A percentile compares a stretch with the other conserved stretches of the same genome.
These are phyloP conservation scores for Megalopta genalis DNA, from an alignment of 1,140 invertebrate species.

Conservation along the genomic window DNA sequence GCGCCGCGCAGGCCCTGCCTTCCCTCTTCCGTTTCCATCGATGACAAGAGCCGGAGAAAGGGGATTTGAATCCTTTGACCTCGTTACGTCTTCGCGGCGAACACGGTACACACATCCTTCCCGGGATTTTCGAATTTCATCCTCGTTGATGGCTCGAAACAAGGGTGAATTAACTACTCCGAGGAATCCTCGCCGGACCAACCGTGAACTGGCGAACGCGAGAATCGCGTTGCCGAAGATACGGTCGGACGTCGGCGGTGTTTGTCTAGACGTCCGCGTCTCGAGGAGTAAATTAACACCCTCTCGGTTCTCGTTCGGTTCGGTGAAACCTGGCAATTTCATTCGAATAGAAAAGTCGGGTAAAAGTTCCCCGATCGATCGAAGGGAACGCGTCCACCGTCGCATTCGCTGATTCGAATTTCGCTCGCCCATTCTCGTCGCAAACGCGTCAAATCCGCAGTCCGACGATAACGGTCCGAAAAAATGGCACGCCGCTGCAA, in stretches of 20 bases:
- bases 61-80: conserved; percentile 8
- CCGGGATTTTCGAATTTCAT: background rate
- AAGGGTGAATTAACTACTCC: background rate
- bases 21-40: background rate
- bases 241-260: background rate
- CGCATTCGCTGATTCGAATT: no score
- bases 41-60: background rate
- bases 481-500: background rate
- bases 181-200: background rate
- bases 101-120: background rate
- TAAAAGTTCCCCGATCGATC: no score
- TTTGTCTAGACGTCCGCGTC: no score
- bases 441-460: no score
- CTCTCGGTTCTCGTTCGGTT: no score
- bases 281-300: no score
- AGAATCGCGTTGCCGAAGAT: background rate
- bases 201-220: background rate
- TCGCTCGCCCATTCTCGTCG: no score
- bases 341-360: no score
- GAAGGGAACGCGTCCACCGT: no score
- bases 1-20: background rate
- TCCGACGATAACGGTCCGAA: no score
- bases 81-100: background rate
- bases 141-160: background rate
- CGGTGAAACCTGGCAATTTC: no score